Evolutionary conservation across 2,113 vertebrate genomes (phyloP), one percentile per base, ranked within the genome.

Genomic region (Neolamprologus falcicula): DNA sequence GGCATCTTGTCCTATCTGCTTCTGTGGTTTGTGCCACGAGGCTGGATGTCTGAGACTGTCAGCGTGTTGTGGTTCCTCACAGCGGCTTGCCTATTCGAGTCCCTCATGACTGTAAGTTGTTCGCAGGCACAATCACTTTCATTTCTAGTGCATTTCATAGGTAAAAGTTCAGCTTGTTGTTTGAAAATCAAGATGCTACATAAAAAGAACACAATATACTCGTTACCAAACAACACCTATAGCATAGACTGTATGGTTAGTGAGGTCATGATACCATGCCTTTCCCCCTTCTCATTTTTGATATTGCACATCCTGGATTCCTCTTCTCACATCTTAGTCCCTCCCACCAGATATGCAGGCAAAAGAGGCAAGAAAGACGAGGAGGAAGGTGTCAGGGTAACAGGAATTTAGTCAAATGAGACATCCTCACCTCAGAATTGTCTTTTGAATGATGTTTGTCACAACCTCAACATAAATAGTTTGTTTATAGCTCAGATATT

Each of bases 31-130:
- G 88, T 92, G 16, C 96, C 97, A 4, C 68, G 12, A 0, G 90
- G 85, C 21, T 84, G 82, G 28, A 86, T 66, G 89, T 91, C 94
- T 0, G 1, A 79, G 55, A 85, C 91, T 5, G 85, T 92, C 93
- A 93, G 90, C 24, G 93, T 97, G 90, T 82, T 96, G 85, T 96
- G 97, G 96, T 94, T 96, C 91, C 93, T 97, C 86, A 35, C 88
- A 35, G 93, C 19, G 2, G 89, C 95, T 93, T 96, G 96, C 90
- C 87, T 96, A 87, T 97, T 97, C 54, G 95, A 97, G 92, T 96
- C 93, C 52, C 95, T 97, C 89, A 96, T 97, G 96, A 97, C 95
- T 83, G 96, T 96, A 95, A 90, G 91, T 87, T 31, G 14, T 78
- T 78, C 10, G 2, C 24, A 50, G 24, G 9, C 24, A 50, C 1